Evolutionary conservation across 2,113 vertebrate species (phyloP).

Genomic region (Nothoprocta pentlandii): DNA sequence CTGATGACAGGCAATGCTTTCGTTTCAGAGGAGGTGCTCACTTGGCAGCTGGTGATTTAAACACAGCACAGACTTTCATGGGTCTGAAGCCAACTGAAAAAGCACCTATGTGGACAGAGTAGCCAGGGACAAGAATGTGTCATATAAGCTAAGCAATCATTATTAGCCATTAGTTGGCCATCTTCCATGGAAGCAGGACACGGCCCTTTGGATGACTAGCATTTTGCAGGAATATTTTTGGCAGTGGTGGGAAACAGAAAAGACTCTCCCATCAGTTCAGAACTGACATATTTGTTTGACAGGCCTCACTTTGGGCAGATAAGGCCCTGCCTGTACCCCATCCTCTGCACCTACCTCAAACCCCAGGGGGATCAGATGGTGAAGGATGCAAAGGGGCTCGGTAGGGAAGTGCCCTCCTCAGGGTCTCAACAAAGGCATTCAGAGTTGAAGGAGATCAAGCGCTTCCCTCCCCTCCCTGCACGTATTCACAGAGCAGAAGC

Average conservation of each 20-base stretch:
- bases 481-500: conserved; percentile 36
- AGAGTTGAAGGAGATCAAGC: neutral
- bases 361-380: neutral
- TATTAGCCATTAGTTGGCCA: neutral
- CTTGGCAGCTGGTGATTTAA: neutral
- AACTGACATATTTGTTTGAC: neutral
- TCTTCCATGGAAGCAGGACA: neutral
- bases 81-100: neutral
- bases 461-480: neutral
- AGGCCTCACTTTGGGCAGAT: neutral
- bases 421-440: conserved; percentile 36
- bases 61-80: neutral
- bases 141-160: neutral
- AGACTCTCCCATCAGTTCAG: neutral
- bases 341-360: neutral
- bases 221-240: neutral
- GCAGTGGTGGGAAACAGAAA: neutral
- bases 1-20: neutral
- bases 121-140: neutral
- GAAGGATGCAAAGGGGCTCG: neutral
- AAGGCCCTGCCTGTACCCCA: neutral
- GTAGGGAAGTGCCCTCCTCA: neutral
- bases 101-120: neutral
- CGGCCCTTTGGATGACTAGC: neutral
- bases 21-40: neutral